Base-by-base conservation (phyloP, 2,797 vertebrate genomes). In the Chelmon rostratus region DNA sequence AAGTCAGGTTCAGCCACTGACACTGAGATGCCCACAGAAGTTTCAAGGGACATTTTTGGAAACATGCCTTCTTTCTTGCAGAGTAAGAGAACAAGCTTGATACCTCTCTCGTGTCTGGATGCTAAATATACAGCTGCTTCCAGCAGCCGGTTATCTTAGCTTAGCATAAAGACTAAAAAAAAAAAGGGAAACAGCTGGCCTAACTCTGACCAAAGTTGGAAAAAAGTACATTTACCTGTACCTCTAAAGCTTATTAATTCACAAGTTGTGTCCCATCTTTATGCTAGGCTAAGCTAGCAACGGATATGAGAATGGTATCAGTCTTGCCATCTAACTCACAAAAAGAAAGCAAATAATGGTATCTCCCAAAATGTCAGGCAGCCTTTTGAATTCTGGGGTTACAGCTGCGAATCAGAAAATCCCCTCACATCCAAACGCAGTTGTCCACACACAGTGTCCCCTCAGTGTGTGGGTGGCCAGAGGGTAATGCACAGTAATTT, bases 401-500 rank as follows among this genome's bases (percentile, higher is more conserved):
- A 12, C 4, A 50, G 46, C 23, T 61, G 33, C 40, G 38, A 46
- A 19, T 33, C 49, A n/a, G 50, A 8, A n/a, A 65, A 19, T 18
- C 2, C n/a, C n/a, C 33, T 46, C 13, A 33, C 15, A 28, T 44
- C 57, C 6, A 28, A 21, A 21, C 21, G 66, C 38, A 38, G 28
- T n/a, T 16, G 33, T 68, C 33, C 56, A 56, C 13, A 8, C 47
- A 2, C 47, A 28, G 18, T 13, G 44, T 78, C 57, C 71, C 50
- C 21, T 78, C 59, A 46, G 33, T 49, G 66, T 70, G 52, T 25
- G 25, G 23, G 35, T 52, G 59, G 40, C 75, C 52, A n/a, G 33
- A 40, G 50, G 50, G 42, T 61, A 73, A 64, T 28, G 37, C 19
- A 50, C 50, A 80, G 67, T 37, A 65, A 49, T 76, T 67, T 59